phyloP scores from a whole-genome alignment of 2,797 vertebrate genomes.

The Mormyrus hasselquistii region DNA sequence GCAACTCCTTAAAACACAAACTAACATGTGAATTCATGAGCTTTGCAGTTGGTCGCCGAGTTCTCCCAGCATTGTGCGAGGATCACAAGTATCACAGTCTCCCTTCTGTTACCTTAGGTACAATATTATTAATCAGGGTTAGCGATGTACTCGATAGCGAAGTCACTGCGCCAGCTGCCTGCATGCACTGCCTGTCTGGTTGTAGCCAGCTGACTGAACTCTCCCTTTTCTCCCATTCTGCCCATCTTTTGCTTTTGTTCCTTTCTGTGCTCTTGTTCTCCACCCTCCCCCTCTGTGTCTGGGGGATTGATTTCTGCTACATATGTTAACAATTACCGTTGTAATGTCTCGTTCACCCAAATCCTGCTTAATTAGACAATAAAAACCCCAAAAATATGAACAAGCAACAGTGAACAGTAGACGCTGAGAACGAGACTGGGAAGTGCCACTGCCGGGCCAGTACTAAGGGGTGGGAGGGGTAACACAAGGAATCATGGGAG shows the following conservation, averaged over 20 bases:
- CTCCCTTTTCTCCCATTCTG: not conserved
- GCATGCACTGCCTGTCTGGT: not conserved
- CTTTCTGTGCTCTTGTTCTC: not conserved
- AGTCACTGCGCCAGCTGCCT: not conserved
- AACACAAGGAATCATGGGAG: not conserved
- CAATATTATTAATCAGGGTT: not conserved
- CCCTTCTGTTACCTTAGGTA: not conserved
- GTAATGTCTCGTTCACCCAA: conserved; percentile 50
- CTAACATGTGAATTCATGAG: not conserved
- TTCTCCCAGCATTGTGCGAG: not conserved
- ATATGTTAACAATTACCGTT: conserved; percentile 63
- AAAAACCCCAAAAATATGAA: conserved; percentile 51
- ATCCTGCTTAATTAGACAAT: conserved; percentile 59
- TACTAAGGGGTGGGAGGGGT: not conserved
- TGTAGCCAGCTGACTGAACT: not conserved
- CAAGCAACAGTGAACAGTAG: conserved; percentile 40
- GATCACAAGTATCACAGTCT: not conserved
- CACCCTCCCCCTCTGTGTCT: conserved; percentile 12
- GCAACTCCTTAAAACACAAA: not conserved
- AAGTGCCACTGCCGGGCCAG: not conserved
- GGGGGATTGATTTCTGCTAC: conserved; percentile 19
- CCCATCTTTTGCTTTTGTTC: conserved; percentile 2
- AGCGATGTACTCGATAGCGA: not conserved
- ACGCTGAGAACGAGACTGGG: not conserved
- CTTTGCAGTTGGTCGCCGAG: not conserved